Conservation (phyloP, 2,888 invertebrate genomes). For the Drosophila nigricruria region DNA sequence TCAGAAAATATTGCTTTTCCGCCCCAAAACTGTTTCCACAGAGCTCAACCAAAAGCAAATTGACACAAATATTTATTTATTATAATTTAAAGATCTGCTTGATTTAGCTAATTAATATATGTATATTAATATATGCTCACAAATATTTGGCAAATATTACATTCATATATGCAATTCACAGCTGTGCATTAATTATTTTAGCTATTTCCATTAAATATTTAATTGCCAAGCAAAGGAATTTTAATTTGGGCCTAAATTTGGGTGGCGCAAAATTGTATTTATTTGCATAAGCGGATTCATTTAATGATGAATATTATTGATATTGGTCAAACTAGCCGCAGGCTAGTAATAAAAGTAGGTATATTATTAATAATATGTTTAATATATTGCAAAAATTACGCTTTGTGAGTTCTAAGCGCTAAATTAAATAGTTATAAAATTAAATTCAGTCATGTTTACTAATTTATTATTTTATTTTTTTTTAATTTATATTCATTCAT, state of each 20-base stretch:
- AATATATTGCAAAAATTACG: not conserved
- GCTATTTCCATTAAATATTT: conserved; percentile 14
- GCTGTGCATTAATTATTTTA: conserved; percentile 17
- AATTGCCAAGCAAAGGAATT: conserved; percentile 3
- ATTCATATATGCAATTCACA: conserved; percentile 1
- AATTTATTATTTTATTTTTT: not conserved
- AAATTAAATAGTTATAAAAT: not conserved
- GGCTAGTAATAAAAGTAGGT: not conserved
- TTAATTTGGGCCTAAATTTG: not conserved
- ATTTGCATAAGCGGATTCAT: not conserved
- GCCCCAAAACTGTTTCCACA: not conserved
- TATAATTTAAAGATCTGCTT: not conserved
- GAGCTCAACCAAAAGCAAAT: not conserved
- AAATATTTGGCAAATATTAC: not conserved
- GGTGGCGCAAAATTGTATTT: not conserved
- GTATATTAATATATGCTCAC: not conserved
- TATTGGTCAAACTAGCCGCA: not conserved
- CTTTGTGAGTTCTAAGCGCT: not conserved
- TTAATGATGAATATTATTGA: not conserved
- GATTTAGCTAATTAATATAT: not conserved
- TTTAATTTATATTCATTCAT: too few relatives aligned
- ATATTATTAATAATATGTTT: not conserved
- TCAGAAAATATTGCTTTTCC: too few relatives aligned
- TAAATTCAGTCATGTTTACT: not conserved
- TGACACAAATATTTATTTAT: not conserved